Evolutionary conservation across 2,797 vertebrate species (phyloP), one percentile per base, ranked within the genome.

Genomic region (Ptychobarbus kaznakovi): DNA sequence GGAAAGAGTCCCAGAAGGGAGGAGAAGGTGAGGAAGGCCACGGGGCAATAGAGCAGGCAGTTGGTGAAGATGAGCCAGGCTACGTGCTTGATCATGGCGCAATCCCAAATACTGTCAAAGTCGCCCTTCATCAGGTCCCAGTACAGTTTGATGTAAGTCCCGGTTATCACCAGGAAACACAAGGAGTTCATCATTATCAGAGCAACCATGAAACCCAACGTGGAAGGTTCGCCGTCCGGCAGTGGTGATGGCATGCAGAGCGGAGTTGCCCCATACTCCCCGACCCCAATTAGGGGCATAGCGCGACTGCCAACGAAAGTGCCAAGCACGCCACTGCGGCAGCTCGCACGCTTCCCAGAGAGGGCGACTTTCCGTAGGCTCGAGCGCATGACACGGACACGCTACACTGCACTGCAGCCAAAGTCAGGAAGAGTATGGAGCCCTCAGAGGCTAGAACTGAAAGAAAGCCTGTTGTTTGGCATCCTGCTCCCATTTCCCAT

Each of bases 21-120:
- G 88, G 97, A 97, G 89, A 99, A 96, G 75, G 96, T 97, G 82
- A 98, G 96, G 93, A 99, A 98, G 89, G 97, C 98, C 88, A 99
- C 97, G 0, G 98, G 98, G 66, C 97, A 96, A 90, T 98, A 98
- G 18, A 99, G 97, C 44, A 99, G 95, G 82, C 97, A 97, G 32
- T 99, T 97, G 66, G 96, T 96, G 87, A 99, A 97, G 93, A 99
- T 97, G 83, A 99, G 95, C 97, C 97, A 97, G 90, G 97, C 97
- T 72, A 99, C 96, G 0, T 99, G 98, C 92, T 97, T 96, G 90
- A 97, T 96, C 96, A 98, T 97, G 88, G 96, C 95, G 0, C 97
- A 97, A 92, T 98, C 97, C 97, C 97, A 97, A 90, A 96, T 93
- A 6, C 96, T 95, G 56, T 97, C 95, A 13, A 96, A 95, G 87